A percentile compares a stretch with the other conserved stretches of the same genome.
These are phyloP conservation scores for Actinostola sp. DNA, from an alignment of 92 coral and sea anemone species.

Conservation along the genomic window DNA sequence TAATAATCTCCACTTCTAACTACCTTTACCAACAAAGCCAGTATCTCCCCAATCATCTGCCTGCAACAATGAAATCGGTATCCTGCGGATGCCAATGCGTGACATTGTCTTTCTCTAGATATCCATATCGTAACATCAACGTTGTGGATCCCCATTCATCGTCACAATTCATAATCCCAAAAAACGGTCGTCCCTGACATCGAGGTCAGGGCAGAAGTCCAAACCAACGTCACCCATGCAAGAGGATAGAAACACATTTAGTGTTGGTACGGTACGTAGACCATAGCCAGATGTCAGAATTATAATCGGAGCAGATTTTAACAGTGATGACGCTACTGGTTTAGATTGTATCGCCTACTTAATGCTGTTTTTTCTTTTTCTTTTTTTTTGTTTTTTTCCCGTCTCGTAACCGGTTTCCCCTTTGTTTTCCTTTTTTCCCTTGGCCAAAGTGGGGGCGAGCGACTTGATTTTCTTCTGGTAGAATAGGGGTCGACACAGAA, in stretches of 20 bases:
- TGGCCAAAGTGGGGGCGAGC: constrained; percentile 55
- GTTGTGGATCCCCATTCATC: constrained; percentile 24
- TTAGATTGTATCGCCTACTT: constrained; percentile 16
- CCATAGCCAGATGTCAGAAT: constrained; percentile 60
- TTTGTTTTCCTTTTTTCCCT: constrained; percentile 14
- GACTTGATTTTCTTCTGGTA: constrained; percentile 29
- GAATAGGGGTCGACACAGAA: constrained; percentile 67
- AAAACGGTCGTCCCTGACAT: neutral
- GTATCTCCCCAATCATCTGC: constrained; percentile 40
- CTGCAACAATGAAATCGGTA: neutral
- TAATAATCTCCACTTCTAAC: constrained; percentile 24
- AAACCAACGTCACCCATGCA: constrained; percentile 19
- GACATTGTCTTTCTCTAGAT: constrained; percentile 8
- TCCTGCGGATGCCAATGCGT: constrained; percentile 9
- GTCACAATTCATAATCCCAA: constrained; percentile 10
- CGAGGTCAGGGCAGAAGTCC: constrained; percentile 31
- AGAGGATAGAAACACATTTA: constrained; percentile 38
- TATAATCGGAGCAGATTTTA: constrained; percentile 27
- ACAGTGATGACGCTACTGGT: constrained; percentile 16
- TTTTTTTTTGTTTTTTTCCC: too few species aligned
- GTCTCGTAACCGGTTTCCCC: neutral
- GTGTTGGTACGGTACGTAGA: constrained; percentile 60
- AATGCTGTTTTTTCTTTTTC: too few species aligned
- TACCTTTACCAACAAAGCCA: constrained; percentile 20
- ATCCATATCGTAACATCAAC: constrained; percentile 15